Conservation (phyloP, 2,888 invertebrate genomes). For the Chymomyza amoena region DNA sequence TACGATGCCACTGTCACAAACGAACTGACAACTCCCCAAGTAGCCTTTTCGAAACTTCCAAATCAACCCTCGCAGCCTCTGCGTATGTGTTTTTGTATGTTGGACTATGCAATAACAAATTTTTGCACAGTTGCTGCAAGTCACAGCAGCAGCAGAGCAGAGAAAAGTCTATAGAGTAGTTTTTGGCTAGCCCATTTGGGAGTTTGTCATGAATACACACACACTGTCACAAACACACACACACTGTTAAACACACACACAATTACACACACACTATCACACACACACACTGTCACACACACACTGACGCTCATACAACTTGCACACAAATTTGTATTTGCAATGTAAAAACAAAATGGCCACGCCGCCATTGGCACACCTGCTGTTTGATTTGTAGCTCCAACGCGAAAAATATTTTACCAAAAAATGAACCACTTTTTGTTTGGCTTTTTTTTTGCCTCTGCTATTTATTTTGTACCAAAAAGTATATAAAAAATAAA, state of each 20-base stretch:
- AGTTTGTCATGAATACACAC: slow-evolving; percentile 21
- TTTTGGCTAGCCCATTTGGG: slow-evolving; percentile 14
- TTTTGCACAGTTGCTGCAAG: slow-evolving; percentile 3
- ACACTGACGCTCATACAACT: slow-evolving; percentile 21
- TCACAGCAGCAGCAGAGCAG: background rate
- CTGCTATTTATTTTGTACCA: background rate
- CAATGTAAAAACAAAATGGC: slow-evolving; percentile 67
- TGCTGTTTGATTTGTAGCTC: slow-evolving; percentile 66
- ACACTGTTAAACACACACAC: slow-evolving; percentile 18
- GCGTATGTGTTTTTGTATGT: background rate
- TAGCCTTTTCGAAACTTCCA: background rate
- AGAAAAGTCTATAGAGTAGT: background rate
- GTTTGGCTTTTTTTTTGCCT: background rate
- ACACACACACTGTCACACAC: background rate
- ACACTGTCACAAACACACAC: slow-evolving; percentile 18
- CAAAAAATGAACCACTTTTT: background rate
- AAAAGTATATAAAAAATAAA: slow-evolving; percentile 2
- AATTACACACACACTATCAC: background rate
- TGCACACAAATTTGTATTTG: slow-evolving; percentile 63
- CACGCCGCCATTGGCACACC: slow-evolving; percentile 40
- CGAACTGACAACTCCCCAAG: background rate
- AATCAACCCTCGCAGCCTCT: background rate
- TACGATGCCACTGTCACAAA: too few species aligned
- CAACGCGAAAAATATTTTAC: background rate
- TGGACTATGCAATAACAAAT: slow-evolving; percentile 8